A percentile compares a stretch with the other conserved stretches of the same genome.
These are phyloP conservation scores for Agelastica alni DNA, from an alignment of 2,888 invertebrate genomes.

Conservation along the genomic window DNA sequence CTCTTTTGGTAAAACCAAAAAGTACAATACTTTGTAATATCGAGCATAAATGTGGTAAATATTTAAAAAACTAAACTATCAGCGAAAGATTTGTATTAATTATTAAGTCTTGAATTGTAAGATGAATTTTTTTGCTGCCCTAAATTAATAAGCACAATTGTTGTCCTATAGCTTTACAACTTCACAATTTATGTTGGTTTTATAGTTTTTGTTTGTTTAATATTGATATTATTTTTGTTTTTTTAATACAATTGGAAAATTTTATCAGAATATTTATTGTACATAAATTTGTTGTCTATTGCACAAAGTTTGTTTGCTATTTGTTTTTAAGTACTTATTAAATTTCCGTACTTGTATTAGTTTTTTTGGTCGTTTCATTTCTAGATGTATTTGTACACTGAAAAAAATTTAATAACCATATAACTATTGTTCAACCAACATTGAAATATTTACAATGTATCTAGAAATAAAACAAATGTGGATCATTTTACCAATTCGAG, in stretches of 20 bases:
- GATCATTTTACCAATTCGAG: too few species aligned
- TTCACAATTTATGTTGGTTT: slow-evolving; percentile 36
- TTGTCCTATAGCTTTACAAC: slow-evolving; percentile 25
- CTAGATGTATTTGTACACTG: too few species aligned
- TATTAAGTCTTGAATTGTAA: background rate
- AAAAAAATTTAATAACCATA: too few species aligned
- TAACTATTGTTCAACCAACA: too few species aligned
- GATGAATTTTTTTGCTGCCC: background rate
- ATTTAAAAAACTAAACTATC: too few species aligned
- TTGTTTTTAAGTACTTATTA: background rate
- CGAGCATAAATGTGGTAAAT: too few species aligned
- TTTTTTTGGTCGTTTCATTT: background rate
- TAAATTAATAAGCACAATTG: slow-evolving; percentile 25
- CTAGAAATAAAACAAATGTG: too few species aligned
- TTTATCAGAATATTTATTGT: slow-evolving; percentile 19
- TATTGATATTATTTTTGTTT: slow-evolving; percentile 32
- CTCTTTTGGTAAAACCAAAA: too few species aligned
- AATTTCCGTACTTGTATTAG: background rate
- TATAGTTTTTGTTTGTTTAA: slow-evolving; percentile 30
- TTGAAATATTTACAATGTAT: too few species aligned
- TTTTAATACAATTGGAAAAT: slow-evolving; percentile 10
- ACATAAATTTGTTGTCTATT: slow-evolving; percentile 16
- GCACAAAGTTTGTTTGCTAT: background rate
- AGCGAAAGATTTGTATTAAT: too few species aligned
- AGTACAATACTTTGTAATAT: too few species aligned